Base-by-base conservation (phyloP, 2,113 vertebrate genomes). In the Halcyon senegalensis region DNA sequence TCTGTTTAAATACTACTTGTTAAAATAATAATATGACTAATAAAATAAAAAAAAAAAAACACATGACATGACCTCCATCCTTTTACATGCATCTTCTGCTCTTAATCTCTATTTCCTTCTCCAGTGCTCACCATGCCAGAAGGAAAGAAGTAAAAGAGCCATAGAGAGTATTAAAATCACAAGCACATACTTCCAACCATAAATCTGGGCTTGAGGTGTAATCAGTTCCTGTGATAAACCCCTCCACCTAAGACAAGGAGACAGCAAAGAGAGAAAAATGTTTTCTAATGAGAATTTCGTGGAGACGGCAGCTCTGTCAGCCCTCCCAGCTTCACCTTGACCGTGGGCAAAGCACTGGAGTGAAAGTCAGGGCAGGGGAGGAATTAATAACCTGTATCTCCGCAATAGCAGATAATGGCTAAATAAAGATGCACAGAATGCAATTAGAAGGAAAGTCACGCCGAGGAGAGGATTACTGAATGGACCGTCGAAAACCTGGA, bases 371-470 rank as follows among this genome's bases (percentile, higher is more conserved):
- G 67, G 81, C 78, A 88, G 68, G 67, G 67, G 31, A 88, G 75
- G 85, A 93, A 93, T 94, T 97, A 95, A 95, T 87, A 90, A 93
- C 67, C 93, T 93, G 90, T 59, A 77, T 84, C 94, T 73, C 70
- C 2, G 3, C 85, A 70, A 46, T 0, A 41, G 89, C 43, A 44
- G 89, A 20, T 95, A 91, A 95, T 21, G 55, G 90, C 83, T 74
- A 84, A 80, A 78, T 30, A 58, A 80, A 85, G 85, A 74, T 50
- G 84, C 87, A 6, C 19, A 20, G 87, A 76, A 41, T 0, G 37
- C 81, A 92, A 89, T 95, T 80, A 94, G 83, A 73, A 79, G 78
- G 62, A 67, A 72, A 96, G 64, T 80, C 90, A 90, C 59, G 8
- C 39, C 2, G 4, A n/a, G 64, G 93, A 79, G 70, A 82, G 50